These are phyloP conservation scores for Dasyprocta punctata DNA, from an alignment of 2,113 vertebrate genomes.

Conservation along the genomic window DNA sequence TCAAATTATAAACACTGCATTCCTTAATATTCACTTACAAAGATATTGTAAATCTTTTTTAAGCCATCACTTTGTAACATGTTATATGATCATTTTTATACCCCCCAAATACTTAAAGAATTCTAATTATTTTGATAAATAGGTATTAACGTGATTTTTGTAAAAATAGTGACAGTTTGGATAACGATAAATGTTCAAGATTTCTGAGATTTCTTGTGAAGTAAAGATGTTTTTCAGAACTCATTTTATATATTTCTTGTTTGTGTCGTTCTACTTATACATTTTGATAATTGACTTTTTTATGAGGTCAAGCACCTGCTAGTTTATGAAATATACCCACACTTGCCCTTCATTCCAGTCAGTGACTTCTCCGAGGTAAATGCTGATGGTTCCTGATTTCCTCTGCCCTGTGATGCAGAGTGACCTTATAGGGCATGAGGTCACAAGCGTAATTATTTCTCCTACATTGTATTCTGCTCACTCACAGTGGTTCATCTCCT, in stretches of 20 bases:
- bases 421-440: constrained; percentile 84
- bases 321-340: constrained; percentile 66
- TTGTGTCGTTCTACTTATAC: constrained; percentile 33
- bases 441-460: constrained; percentile 76
- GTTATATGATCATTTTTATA: neutral
- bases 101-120: neutral
- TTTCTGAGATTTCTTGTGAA: constrained; percentile 58
- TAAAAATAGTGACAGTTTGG: neutral
- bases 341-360: constrained; percentile 81
- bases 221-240: constrained; percentile 31
- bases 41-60: neutral
- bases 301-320: constrained; percentile 63
- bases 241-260: constrained; percentile 6
- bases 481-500: constrained; percentile 51
- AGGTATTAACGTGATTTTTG: constrained; percentile 33
- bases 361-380: constrained; percentile 84
- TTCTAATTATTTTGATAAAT: constrained; percentile 15
- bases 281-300: constrained; percentile 80
- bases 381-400: constrained; percentile 87
- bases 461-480: constrained; percentile 7
- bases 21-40: neutral
- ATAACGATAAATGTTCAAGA: constrained; percentile 2
- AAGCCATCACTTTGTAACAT: neutral
- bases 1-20: neutral
- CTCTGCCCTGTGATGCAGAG: constrained; percentile 85